phyloP scores from a whole-genome alignment of 1,140 invertebrate genomes.

The Contarinia nasturtii region DNA sequence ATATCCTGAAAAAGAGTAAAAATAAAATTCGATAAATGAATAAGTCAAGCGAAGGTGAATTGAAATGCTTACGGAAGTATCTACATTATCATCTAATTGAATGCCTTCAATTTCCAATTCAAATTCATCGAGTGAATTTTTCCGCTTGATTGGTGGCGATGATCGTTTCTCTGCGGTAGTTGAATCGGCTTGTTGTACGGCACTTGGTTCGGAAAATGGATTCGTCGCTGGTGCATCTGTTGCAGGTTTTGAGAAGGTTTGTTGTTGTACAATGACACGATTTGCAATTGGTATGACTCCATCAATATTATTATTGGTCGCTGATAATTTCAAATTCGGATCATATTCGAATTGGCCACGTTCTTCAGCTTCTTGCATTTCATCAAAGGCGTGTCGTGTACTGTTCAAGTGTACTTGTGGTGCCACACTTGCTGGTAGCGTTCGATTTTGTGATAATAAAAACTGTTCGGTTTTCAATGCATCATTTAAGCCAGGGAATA shows the following conservation, averaged over 20 bases:
- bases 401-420: conserved; percentile 37
- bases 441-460: conserved; percentile 17
- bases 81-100: conserved; percentile 42
- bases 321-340: conserved; percentile 2
- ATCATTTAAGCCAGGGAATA: conserved; percentile 76
- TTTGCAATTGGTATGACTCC: conserved; percentile 12
- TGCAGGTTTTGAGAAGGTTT: conserved; percentile 4
- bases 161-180: conserved; percentile 4
- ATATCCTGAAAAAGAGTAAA: too few species aligned
- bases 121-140: conserved; percentile 31
- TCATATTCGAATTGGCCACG: conserved; percentile 29
- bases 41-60: neutral
- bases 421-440: conserved; percentile 24
- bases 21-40: too few species aligned
- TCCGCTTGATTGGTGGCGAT: conserved; percentile 5
- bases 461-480: conserved; percentile 57
- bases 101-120: conserved; percentile 39
- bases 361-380: conserved; percentile 41
- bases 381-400: conserved; percentile 51
- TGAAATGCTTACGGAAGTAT: conserved; percentile 26
- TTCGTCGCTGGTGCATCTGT: conserved; percentile 1
- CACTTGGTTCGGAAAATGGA: conserved; percentile 10
- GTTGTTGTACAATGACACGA: conserved; percentile 12
- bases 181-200: conserved; percentile 9
- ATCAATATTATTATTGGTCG: conserved; percentile 3